phyloP scores from a whole-genome alignment of 2,797 vertebrate species.

The Rachycentron canadum region DNA sequence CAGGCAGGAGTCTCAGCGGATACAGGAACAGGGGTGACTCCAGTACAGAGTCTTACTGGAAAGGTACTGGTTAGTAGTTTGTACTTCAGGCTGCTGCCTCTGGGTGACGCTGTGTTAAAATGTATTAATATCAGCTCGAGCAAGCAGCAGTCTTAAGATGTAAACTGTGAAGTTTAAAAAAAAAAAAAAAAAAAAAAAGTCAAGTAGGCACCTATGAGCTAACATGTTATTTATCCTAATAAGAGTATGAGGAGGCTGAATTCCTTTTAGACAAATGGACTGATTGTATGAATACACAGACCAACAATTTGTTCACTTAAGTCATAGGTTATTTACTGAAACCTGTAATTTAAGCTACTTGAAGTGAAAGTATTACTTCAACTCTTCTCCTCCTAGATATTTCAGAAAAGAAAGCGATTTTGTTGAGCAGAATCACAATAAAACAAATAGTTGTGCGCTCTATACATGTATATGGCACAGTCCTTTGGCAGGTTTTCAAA shows the following conservation, averaged over 20 bases:
- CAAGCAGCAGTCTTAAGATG: neutral
- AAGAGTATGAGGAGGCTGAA: constrained; percentile 24
- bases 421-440: constrained; percentile 1
- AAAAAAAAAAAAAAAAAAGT: neutral
- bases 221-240: constrained; percentile 56
- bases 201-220: constrained; percentile 12
- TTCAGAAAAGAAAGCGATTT: constrained; percentile 13
- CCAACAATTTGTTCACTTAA: constrained; percentile 28
- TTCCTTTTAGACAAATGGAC: constrained; percentile 26
- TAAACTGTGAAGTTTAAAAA: neutral
- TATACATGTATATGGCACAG: neutral
- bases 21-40: constrained; percentile 43
- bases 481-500: constrained; percentile 60
- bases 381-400: constrained; percentile 2
- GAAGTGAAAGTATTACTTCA: constrained; percentile 13
- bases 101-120: constrained; percentile 71
- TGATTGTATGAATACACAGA: constrained; percentile 30
- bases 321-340: constrained; percentile 29
- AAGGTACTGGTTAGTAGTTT: constrained; percentile 8
- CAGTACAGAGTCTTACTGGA: constrained; percentile 25
- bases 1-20: constrained; percentile 20
- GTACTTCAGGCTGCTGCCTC: constrained; percentile 52
- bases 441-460: constrained; percentile 27
- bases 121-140: constrained; percentile 3
- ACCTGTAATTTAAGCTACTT: constrained; percentile 31